These are phyloP conservation scores for Mastomys coucha DNA, from an alignment of 2,113 vertebrate genomes.

Conservation along the genomic window DNA sequence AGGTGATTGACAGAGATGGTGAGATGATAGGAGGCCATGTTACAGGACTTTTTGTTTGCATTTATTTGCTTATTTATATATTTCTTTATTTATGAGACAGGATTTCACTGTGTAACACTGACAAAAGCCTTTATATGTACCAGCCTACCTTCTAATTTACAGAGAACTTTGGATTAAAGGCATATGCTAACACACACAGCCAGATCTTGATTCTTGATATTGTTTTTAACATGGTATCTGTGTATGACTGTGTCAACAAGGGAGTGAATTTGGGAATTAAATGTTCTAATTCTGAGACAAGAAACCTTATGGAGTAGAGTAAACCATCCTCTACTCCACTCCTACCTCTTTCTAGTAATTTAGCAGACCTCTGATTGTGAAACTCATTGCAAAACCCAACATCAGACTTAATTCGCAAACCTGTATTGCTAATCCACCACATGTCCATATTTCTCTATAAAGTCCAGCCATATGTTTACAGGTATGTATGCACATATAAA, in stretches of 20 bases:
- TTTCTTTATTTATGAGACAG: background rate
- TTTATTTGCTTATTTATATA: background rate
- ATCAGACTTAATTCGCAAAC: background rate
- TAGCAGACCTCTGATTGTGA: background rate
- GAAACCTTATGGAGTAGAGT: background rate
- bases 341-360: background rate
- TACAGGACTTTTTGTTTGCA: background rate
- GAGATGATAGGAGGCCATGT: background rate
- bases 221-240: background rate
- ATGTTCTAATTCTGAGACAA: background rate
- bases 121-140: background rate
- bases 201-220: background rate
- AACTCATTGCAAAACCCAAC: background rate
- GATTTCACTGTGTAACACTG: too few species aligned
- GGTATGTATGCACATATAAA: background rate
- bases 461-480: background rate
- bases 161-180: background rate
- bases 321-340: background rate
- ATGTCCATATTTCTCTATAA: background rate
- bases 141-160: background rate
- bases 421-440: background rate
- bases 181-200: background rate
- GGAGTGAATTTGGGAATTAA: constrained; percentile 1
- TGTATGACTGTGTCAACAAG: background rate
- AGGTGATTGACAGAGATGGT: background rate